These are phyloP conservation scores for Scolopax bukidnonensis DNA, from an alignment of 2,797 vertebrate species.

Conservation along the genomic window DNA sequence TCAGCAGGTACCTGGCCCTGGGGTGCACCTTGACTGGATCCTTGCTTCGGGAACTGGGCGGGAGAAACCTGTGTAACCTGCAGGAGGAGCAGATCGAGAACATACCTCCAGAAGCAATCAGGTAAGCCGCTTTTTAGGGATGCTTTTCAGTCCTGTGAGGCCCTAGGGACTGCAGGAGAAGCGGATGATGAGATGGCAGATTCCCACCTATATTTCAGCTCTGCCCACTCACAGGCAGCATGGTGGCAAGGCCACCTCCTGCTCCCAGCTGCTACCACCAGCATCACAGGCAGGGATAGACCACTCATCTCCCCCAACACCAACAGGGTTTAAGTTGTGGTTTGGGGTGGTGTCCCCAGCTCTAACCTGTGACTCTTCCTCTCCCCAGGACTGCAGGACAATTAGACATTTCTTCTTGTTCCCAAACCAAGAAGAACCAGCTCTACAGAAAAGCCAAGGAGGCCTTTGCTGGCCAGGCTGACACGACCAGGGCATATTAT, in stretches of 20 bases:
- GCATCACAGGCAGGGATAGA: accelerated
- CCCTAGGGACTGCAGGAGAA: background rate
- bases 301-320: accelerated
- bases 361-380: background rate
- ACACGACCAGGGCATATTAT: background rate
- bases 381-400: conserved; percentile 56
- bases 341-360: accelerated
- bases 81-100: conserved; percentile 42
- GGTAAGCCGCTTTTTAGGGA: background rate
- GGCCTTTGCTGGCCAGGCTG: conserved; percentile 48
- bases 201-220: accelerated
- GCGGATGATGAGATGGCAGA: background rate
- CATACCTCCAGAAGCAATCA: background rate
- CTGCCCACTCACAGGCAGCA: background rate
- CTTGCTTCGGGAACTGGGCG: conserved; percentile 28
- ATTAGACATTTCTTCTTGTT: conserved; percentile 67
- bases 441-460: conserved; percentile 66
- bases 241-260: accelerated
- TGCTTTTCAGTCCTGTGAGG: accelerated
- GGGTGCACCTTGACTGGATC: conserved; percentile 33
- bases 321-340: background rate
- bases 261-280: background rate
- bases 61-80: conserved; percentile 56
- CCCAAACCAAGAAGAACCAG: conserved; percentile 69
- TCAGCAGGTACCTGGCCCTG: conserved; percentile 53